Conservation (phyloP, 2,888 invertebrate species). For the Buathra laborator region DNA sequence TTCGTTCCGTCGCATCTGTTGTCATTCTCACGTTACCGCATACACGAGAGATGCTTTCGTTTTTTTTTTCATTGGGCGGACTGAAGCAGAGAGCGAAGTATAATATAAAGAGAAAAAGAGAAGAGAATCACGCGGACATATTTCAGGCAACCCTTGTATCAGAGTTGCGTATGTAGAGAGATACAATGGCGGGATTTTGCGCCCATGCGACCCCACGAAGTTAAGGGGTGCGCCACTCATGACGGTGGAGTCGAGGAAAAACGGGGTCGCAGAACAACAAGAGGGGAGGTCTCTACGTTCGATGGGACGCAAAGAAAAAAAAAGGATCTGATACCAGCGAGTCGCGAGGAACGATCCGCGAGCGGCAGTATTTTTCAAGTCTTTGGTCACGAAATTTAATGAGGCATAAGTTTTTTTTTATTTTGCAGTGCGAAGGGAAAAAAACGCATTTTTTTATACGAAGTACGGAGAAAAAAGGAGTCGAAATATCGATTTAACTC, state of each 20-base stretch:
- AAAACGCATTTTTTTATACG: background rate
- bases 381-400: background rate
- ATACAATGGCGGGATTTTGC: slow-evolving; percentile 63
- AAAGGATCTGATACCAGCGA: slow-evolving; percentile 21
- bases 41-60: slow-evolving; percentile 47
- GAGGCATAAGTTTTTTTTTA: background rate
- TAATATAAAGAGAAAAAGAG: slow-evolving; percentile 58
- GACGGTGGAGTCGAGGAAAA: slow-evolving; percentile 71
- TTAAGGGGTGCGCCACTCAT: slow-evolving; percentile 69
- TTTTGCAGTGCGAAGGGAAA: background rate
- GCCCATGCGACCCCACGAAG: slow-evolving; percentile 59
- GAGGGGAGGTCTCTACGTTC: slow-evolving; percentile 30
- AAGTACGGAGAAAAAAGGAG: too few relatives aligned
- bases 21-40: slow-evolving; percentile 82
- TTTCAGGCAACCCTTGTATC: slow-evolving; percentile 77
- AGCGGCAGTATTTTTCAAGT: background rate
- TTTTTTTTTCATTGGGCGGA: slow-evolving; percentile 63
- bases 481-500: too few relatives aligned
- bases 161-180: slow-evolving; percentile 68
- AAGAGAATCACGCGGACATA: slow-evolving; percentile 74
- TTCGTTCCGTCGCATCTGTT: slow-evolving; percentile 82
- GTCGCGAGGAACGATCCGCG: background rate
- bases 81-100: slow-evolving; percentile 26
- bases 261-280: slow-evolving; percentile 54
- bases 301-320: slow-evolving; percentile 49